Evolutionary conservation across 35 echinoderm and acorn worm species (phyloP), one percentile per base, ranked within the genome.

Genomic region (Amphiura filiformis): DNA sequence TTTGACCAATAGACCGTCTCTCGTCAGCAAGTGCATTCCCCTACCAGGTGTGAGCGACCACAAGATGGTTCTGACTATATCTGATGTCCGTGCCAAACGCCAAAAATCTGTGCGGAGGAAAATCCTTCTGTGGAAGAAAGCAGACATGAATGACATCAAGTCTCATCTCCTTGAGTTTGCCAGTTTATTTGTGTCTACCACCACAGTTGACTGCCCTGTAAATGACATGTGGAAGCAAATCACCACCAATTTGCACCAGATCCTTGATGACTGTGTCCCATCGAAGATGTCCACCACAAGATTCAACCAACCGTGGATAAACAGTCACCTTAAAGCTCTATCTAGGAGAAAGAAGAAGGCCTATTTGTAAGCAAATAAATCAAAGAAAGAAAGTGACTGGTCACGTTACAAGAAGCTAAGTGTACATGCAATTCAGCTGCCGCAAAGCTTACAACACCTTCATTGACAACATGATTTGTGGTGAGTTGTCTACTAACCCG

Each of bases 291-390:
- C 84, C 22, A 37, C 84, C 26, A 86, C 64, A 36, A 14, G 84
- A 23, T 86, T 76, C 57, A 75, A 76, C 61, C n/a, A 86, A 28
- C 57, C 84, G 7, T 86, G 65, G 84, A 86, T 86, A 26, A 86
- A 57, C 28, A 11, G 37, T 1, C 35, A 57, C 4, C 34, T 77
- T 30, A 86, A 86, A 57, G 28, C 9, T 1, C 30, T 86, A 13
- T 17, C 84, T 36, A 7, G 64, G 18, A 75, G 34, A n/a, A 86
- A 86, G 52, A 77, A 86, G 37, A 34, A 23, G 13, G 38, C 52
- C 20, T 86, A 37, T 14, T 35, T 23, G 17, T 52, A 44, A 49
- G 76, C 86, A 4, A 86, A 77, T 22, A 1, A 2, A 0, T 76
- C 32, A 12, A 77, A 76, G 11, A 32, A 12, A 12, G 18, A 38